Base-by-base conservation (phyloP, 2,888 invertebrate genomes). In the Ethmia dodecea region DNA sequence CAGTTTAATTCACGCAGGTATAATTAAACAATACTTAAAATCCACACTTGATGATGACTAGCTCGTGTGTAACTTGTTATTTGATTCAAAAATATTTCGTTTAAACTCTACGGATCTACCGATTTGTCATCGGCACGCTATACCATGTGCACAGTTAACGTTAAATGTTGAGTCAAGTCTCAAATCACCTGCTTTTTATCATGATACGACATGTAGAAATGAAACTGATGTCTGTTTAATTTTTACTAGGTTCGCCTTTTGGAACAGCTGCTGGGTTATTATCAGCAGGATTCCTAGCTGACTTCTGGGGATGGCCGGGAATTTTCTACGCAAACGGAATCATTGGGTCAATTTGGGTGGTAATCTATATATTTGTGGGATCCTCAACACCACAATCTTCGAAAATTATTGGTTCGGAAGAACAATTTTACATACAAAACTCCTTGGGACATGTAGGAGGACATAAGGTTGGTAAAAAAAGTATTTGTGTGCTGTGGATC, bases 311-410 rank as follows among this genome's bases (percentile, higher is more conserved):
- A 13, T 92, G 92, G 92, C 89, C 90, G 0, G 88, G 89, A 27
- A 89, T 91, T 13, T 92, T 93, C 60, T 93, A 92, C 52, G 59
- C 81, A 0, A 88, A 90, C 20, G 92, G 91, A 0, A 58, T 62
- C 0, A 48, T 86, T 0, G 87, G 89, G 0, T 68, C 88, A 0
- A 1, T 86, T 0, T 91, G 91, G 91, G 66, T 87, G 0, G 59
- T 84, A 0, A 28, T 74, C 1, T 92, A 90, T 65, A 62, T 87
- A 5, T 65, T 90, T 35, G 73, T 91, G 11, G 94, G 93, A 0
- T 87, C 91, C 5, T 90, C 90, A 41, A 88, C 89, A 1, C 94
- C 94, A 0, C 76, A 88, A 1, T 80, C 86, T 5, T 79, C 77
- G 0, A 87, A 76, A 24, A 60, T 60, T 9, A 91, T 92, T 30